Evolutionary conservation across 2,888 invertebrate species (phyloP), one percentile per base, ranked within the genome.

Genomic region (Nysson spinosus): DNA sequence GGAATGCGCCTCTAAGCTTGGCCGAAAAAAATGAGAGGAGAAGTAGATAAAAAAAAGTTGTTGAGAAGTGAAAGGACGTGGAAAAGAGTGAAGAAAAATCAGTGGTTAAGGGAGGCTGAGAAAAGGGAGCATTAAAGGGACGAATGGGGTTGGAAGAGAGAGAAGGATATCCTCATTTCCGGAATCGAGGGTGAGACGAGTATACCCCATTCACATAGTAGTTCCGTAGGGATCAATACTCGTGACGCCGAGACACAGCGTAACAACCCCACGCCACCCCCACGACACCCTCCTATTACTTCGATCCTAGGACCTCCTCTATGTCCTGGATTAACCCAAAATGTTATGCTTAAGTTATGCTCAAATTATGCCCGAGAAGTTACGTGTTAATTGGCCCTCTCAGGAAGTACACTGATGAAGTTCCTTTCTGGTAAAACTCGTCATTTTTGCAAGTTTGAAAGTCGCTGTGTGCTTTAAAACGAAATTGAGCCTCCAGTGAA

Each of bases 221-320:
- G 64, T 69, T 69, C 68, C 51, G 28, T 37, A 60, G 58, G 56
- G 84, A 85, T 85, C 85, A 85, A 85, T 85, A 85, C 85, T 85
- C 75, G 81, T 75, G 84, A 83, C 80, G 83, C 78, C 80, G 78
- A 80, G 80, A 83, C 58, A 69, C 66, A 73, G 75, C 82, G 77
- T 79, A 78, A 81, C 79, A 76, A 71, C 79, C 69, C 75, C 70
- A 58, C 73, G 63, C 68, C 64, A 54, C 50, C 66, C 19, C 50
- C 47, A 11, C 16, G 39, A 35, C 40, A 28, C 6, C 28, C 19
- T n/a, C 24, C n/a, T 37, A n/a, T n/a, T n/a, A n/a, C n/a, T n/a
- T n/a, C n/a, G 32, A 34, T 47, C 24, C 39, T 17, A 1, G 51
- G n/a, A n/a, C n/a, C n/a, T n/a, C n/a, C n/a, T n/a, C n/a, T n/a